Evolutionary conservation across 92 coral and sea anemone genomes (phyloP).

Genomic region (Plumapathes pennacea): DNA sequence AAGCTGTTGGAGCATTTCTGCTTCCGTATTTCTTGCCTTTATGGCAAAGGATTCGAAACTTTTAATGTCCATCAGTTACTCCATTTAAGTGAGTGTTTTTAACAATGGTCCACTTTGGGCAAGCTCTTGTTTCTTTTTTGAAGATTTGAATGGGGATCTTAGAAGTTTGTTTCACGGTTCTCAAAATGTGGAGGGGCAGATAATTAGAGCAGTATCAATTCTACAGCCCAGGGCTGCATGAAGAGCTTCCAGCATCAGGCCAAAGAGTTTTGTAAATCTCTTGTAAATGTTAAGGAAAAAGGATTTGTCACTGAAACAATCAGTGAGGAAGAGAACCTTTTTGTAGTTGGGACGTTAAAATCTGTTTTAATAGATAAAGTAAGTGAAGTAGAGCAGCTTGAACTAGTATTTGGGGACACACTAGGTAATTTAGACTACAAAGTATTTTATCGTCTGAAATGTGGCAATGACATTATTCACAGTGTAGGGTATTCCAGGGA

Average conservation of each 20-base stretch:
- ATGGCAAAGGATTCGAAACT: constrained; percentile 6
- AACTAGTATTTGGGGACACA: not conserved
- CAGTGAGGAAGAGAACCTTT: constrained; percentile 4
- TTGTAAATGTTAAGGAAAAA: constrained; percentile 9
- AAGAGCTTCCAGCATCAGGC: constrained; percentile 6
- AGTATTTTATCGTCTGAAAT: constrained; percentile 2
- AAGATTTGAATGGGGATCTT: constrained; percentile 3
- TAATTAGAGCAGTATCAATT: constrained; percentile 2
- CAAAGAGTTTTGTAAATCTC: not conserved
- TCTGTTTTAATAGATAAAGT: not conserved
- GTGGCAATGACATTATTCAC: constrained; percentile 2
- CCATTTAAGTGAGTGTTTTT: not conserved
- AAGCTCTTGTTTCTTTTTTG: not conserved
- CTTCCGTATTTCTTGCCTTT: not conserved
- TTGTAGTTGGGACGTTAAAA: constrained; percentile 11
- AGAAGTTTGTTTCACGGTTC: constrained; percentile 15
- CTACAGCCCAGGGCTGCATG: constrained; percentile 9
- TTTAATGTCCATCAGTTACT: constrained; percentile 5
- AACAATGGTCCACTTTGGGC: constrained; percentile 4
- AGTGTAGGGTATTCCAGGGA: not conserved
- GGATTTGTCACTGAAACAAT: constrained; percentile 7
- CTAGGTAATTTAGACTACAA: not conserved
- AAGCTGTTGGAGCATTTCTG: constrained; percentile 1
- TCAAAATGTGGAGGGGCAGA: not conserved
- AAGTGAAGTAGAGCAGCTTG: constrained; percentile 1